phyloP scores from a whole-genome alignment of 2,113 vertebrate species.

The Sebastes schlegelii region DNA sequence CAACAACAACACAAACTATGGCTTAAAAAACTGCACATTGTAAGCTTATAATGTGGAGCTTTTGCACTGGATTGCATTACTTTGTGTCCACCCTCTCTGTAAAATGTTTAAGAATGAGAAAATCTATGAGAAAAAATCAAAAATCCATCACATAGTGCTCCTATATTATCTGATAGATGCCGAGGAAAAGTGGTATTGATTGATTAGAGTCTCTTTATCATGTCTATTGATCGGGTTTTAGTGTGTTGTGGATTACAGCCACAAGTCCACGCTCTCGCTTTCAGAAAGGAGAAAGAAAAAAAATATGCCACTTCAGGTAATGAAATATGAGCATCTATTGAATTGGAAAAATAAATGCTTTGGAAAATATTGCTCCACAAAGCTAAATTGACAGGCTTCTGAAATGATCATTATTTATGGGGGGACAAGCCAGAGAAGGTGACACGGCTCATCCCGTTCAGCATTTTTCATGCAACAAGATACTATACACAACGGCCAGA shows the following conservation, averaged over 20 bases:
- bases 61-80: background rate
- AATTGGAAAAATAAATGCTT: constrained; percentile 75
- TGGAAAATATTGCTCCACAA: constrained; percentile 74
- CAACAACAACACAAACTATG: background rate
- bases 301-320: constrained; percentile 54
- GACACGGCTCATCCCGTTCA: constrained; percentile 73
- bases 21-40: background rate
- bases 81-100: background rate
- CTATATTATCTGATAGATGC: constrained; percentile 50
- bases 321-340: constrained; percentile 75
- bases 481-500: constrained; percentile 23
- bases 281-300: background rate
- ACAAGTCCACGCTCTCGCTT: constrained; percentile 13
- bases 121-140: background rate
- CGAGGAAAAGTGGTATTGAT: constrained; percentile 57
- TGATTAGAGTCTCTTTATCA: constrained; percentile 65
- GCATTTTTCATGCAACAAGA: constrained; percentile 82
- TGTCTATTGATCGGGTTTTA: constrained; percentile 68
- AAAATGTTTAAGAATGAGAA: constrained; percentile 5
- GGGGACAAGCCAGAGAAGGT: constrained; percentile 42
- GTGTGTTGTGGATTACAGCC: constrained; percentile 50
- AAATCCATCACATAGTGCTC: constrained; percentile 10
- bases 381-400: constrained; percentile 69
- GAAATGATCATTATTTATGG: constrained; percentile 76
- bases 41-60: background rate